Conservation (phyloP, 2,113 vertebrate genomes). For the Nycticorax nycticorax region DNA sequence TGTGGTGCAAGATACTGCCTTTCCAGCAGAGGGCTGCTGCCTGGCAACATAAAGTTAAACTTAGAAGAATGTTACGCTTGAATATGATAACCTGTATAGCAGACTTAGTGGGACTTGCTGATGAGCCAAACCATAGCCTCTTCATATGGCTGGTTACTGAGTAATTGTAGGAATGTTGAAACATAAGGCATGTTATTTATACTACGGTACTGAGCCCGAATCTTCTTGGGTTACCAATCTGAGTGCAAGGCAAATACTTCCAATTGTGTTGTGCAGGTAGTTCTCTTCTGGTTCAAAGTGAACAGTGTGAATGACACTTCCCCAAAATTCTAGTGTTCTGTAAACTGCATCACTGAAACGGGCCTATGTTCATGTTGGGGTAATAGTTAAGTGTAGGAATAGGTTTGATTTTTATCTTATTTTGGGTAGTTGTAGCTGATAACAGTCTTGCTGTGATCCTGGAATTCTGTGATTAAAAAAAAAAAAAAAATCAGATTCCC, state of each 20-base stretch:
- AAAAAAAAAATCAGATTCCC: not conserved
- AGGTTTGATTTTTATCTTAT: not conserved
- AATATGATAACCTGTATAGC: not conserved
- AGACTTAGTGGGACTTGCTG: no score
- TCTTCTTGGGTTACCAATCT: no score
- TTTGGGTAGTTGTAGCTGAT: not conserved
- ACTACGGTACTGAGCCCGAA: not conserved
- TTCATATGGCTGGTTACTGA: not conserved
- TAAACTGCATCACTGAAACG: no score
- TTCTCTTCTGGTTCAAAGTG: not conserved
- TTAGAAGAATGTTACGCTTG: not conserved
- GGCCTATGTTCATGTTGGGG: rapidly evolving
- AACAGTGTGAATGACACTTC: not conserved
- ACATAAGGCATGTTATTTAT: not conserved
- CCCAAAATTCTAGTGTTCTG: not conserved
- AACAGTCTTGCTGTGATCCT: not conserved
- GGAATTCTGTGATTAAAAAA: not conserved
- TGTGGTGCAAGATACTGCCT: not conserved
- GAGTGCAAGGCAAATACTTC: not conserved
- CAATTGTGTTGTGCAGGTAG: not conserved
- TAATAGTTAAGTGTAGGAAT: not conserved
- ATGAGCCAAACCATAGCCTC: not conserved
- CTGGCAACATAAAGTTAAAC: not conserved
- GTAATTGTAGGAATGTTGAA: not conserved
- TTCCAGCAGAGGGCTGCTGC: not conserved